Base-by-base conservation (phyloP, 2,888 invertebrate genomes). In the Heliconius cydno region DNA sequence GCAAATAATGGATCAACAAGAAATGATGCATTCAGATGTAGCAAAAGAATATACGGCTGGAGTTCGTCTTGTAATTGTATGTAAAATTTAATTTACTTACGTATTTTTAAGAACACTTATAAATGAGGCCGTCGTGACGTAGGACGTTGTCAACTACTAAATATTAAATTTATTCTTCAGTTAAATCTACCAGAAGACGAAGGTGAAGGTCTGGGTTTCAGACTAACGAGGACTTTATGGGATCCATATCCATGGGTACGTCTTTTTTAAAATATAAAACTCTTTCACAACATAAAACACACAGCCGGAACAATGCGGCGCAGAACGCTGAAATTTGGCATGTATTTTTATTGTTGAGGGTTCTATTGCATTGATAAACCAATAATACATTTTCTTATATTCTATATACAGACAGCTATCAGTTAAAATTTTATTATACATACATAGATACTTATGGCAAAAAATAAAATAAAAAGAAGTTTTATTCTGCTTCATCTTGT, bases 191-290 rank as follows among this genome's bases (percentile, higher is more conserved):
- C 96, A 7, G 96, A 96, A 86, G 95, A 96, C 68, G 95, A 96
- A 76, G 95, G 96, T 2, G 95, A 95, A 78, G 96, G 96, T 3
- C 96, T 96, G 67, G 97, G 97, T 0, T 97, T 97, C 88, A 95
- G 97, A 82, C 92, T 97, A 65, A 97, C 97, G 0, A 95, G 97
- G 84, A 97, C 97, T 10, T 96, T 97, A 81, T 97, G 97, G 97
- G 97, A 97, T 90, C 97, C 97, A 0, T 97, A 97, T 91, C 97
- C 97, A 34, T 97, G 97, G 97, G 96, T 97, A 83, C 95, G 95
- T 88, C 7, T 34, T 57, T 76, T 52, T 41, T 41, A 3, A 2
- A 41, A 12, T 41, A 52, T 7, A 52, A 52, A 52, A 19, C 52
- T 52, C 2, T 52, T 52, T 52, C 52, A 34, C 34, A 30, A n/a